A percentile compares a stretch with the other conserved stretches of the same genome.
Conservation (phyloP, 2,888 invertebrate genomes). For the Xanthorhoe designata region DNA sequence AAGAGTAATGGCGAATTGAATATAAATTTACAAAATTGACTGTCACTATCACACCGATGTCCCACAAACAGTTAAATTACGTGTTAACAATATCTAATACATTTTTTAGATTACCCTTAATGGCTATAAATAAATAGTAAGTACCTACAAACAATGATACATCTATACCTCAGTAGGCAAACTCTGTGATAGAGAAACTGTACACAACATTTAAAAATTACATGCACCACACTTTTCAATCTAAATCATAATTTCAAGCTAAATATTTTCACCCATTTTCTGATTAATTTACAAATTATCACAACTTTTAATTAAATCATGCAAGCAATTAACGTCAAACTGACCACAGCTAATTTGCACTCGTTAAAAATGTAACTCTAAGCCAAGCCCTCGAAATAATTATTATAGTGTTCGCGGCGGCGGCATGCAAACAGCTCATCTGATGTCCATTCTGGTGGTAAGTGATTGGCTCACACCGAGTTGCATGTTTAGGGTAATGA, state of each 20-base stretch:
- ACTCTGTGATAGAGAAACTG: no score
- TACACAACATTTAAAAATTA: no score
- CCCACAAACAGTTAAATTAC: no score
- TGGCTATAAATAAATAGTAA: no score
- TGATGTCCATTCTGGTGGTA: conserved; percentile 6
- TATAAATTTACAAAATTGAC: no score
- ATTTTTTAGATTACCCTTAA: no score
- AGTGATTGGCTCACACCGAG: conserved; percentile 29
- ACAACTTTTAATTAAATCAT: conserved; percentile 2
- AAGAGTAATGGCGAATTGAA: no score
- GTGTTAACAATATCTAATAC: no score
- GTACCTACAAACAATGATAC: no score
- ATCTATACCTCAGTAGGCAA: no score
- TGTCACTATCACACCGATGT: no score
- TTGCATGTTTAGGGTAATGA: conserved; percentile 20
- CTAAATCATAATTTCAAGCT: not conserved
- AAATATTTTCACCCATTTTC: not conserved
- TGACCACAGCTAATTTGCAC: conserved; percentile 13
- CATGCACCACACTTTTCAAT: not conserved
- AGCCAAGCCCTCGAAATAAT: conserved; percentile 19
- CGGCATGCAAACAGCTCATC: conserved; percentile 38
- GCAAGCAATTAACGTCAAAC: conserved; percentile 2
- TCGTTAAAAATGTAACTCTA: conserved; percentile 6
- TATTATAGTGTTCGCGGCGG: conserved; percentile 10
- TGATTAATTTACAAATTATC: not conserved